Percentiles rank a stretch among this genome's conserved stretches.
phyloP scores from a whole-genome alignment of 2,888 invertebrate genomes.

The Hirtodrosophila confusa region DNA sequence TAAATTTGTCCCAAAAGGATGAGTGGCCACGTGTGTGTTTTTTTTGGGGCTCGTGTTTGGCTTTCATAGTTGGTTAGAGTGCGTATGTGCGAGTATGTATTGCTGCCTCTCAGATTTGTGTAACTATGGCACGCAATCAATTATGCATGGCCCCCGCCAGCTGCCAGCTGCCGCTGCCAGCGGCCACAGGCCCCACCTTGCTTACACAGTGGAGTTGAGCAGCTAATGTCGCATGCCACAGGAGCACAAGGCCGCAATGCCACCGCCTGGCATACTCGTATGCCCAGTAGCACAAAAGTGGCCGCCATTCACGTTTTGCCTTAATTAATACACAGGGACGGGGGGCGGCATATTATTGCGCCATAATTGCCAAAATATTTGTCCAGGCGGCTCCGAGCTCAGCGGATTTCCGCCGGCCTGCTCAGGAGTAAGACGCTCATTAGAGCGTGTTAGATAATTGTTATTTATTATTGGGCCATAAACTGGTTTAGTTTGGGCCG shows the following conservation, averaged over 20 bases:
- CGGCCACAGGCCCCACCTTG: constrained; percentile 11
- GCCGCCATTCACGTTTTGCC: constrained; percentile 35
- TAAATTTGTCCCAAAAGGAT: constrained; percentile 27
- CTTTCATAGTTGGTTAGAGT: constrained; percentile 30
- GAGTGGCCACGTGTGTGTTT: constrained; percentile 28
- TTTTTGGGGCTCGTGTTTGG: constrained; percentile 50
- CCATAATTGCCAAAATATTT: constrained; percentile 60
- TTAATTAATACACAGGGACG: constrained; percentile 66
- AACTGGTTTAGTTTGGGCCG: constrained; percentile 37
- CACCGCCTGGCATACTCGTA: too few species aligned
- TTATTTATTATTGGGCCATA: constrained; percentile 61
- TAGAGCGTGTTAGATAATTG: constrained; percentile 58
- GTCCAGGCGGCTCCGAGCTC: neutral
- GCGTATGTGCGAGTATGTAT: constrained; percentile 16
- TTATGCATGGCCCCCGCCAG: constrained; percentile 49
- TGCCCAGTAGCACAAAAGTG: constrained; percentile 23
- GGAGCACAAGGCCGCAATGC: neutral
- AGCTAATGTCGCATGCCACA: constrained; percentile 11
- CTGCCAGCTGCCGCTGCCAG: neutral
- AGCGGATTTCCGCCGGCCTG: neutral
- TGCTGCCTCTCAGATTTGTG: constrained; percentile 53
- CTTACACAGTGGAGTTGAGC: constrained; percentile 1
- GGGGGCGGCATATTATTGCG: constrained; percentile 45
- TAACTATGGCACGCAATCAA: constrained; percentile 64
- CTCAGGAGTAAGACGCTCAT: constrained; percentile 25